Base-by-base conservation (phyloP, 1,140 invertebrate species). In the Campoletis sonorensis region DNA sequence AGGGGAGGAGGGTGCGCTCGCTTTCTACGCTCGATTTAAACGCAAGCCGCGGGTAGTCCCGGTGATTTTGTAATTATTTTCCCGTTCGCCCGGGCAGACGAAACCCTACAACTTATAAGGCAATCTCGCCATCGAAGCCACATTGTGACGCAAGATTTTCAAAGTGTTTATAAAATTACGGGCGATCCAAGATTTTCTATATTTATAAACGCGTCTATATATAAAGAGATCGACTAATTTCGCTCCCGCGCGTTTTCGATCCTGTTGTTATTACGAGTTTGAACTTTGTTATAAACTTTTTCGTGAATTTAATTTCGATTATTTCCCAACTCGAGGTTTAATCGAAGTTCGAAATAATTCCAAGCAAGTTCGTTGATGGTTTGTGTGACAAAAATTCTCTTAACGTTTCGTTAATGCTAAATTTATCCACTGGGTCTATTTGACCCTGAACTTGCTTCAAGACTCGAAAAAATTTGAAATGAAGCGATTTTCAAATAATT, bases 111-210 rank as follows among this genome's bases (percentile, higher is more conserved):
- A 75, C 70, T 84, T 81, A 82, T 79, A 84, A 88, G 85, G 90
- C 91, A 92, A 92, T 92, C 89, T 90, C 87, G 87, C 80, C 81
- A 64, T 73, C 79, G 90, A 91, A 92, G 88, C 90, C 90, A 85
- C 79, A 75, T 78, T 83, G 78, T 82, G 86, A 85, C 88, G 89
- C 89, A 89, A 91, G 90, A 92, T 92, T 92, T 92, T 91, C 90
- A 88, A 90, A 92, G 91, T 92, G 89, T 92, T 92, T 92, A 92
- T 92, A 92, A 92, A 92, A 92, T 92, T 92, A 92, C 87, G 64
- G 84, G 86, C 86, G 88, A 89, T 89, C 89, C 84, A 84, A 82
- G 81, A 85, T 86, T 84, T 84, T 11, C 10, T 58, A 18, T 58
- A 54, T 54, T 18, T 15, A 54, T 37, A n/a, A 15, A n/a, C 49